A percentile compares a stretch with the other conserved stretches of the same genome.
Evolutionary conservation across 2,113 vertebrate genomes (phyloP).

Genomic region (Rhinichthys klamathensis): DNA sequence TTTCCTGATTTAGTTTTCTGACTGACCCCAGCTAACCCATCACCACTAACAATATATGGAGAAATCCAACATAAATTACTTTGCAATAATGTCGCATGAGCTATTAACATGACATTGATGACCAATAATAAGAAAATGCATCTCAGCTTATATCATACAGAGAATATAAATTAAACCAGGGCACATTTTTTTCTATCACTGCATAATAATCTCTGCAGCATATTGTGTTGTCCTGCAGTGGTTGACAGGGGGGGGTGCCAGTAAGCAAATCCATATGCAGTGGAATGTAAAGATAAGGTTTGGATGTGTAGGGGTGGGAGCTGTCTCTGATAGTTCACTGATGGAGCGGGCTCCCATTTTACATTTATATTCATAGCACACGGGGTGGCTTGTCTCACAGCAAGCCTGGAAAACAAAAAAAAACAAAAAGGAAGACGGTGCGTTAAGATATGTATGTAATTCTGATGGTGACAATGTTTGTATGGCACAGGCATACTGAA

Average conservation of each 20-base stretch:
- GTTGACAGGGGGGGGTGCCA: conserved; percentile 37
- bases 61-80: background rate
- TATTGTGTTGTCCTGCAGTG: background rate
- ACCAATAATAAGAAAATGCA: conserved; percentile 21
- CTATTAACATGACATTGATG: conserved; percentile 13
- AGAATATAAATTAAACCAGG: conserved; percentile 27
- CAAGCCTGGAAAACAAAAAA: background rate
- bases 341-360: conserved; percentile 47
- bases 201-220: conserved; percentile 24
- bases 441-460: background rate
- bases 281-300: conserved; percentile 39
- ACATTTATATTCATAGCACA: conserved; percentile 53
- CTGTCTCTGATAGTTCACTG: conserved; percentile 48
- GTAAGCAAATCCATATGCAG: conserved; percentile 37
- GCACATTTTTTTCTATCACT: conserved; percentile 24
- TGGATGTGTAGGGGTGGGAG: conserved; percentile 26
- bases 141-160: conserved; percentile 13
- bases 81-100: background rate
- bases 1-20: background rate
- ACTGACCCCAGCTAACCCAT: background rate
- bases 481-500: background rate
- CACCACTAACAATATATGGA: background rate
- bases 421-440: background rate
- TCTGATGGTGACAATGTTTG: conserved; percentile 42
- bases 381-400: conserved; percentile 6